Evolutionary conservation across 2,888 invertebrate species (phyloP).

Genomic region (Dichetophora obliterata): DNA sequence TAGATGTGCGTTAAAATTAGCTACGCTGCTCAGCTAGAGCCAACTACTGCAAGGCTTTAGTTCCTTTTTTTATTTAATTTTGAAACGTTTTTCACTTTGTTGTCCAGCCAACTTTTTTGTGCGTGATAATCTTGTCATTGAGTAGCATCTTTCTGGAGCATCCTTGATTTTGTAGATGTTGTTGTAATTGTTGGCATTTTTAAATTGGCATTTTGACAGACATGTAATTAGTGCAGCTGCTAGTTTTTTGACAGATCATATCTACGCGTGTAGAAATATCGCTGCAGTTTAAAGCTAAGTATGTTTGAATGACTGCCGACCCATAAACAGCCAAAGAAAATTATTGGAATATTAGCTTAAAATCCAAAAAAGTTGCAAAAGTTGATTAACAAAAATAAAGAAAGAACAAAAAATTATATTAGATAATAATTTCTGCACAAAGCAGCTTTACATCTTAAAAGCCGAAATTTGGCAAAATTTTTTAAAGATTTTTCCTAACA

Average conservation of each 20-base stretch:
- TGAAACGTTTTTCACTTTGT: background rate
- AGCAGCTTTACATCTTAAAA: no score
- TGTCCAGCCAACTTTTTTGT: background rate
- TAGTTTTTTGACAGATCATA: constrained; percentile 3
- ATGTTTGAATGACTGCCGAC: background rate
- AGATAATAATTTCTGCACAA: no score
- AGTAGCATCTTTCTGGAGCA: constrained; percentile 22
- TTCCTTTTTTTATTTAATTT: background rate
- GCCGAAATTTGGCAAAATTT: no score
- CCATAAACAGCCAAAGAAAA: background rate
- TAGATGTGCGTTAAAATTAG: constrained; percentile 4
- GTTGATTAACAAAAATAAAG: no score
- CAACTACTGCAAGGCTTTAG: background rate
- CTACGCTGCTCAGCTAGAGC: constrained; percentile 10
- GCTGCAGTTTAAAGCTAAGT: background rate
- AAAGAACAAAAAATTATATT: no score
- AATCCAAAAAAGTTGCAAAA: no score
- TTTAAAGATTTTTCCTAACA: no score
- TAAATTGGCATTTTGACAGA: constrained; percentile 57
- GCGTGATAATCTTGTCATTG: constrained; percentile 19
- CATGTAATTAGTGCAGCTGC: constrained; percentile 56
- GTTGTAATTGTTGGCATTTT: constrained; percentile 48
- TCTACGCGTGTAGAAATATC: constrained; percentile 2
- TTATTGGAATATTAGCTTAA: no score
- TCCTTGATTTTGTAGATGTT: constrained; percentile 27